Evolutionary conservation across 2,113 vertebrate species (phyloP), one percentile per base, ranked within the genome.

Genomic region (Lipophrys pholis): DNA sequence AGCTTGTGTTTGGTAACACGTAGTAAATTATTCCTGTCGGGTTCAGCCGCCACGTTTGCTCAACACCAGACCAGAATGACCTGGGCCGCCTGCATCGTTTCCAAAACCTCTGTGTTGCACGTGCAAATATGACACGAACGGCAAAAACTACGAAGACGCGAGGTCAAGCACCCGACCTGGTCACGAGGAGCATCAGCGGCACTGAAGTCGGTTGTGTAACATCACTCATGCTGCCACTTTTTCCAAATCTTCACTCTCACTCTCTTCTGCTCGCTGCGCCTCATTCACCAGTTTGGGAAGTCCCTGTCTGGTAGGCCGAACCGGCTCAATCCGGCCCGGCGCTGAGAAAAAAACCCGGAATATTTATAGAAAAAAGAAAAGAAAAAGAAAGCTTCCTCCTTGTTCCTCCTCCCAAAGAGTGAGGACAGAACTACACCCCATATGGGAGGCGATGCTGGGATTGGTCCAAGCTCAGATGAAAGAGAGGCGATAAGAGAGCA

Each of bases 301-400:
- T 91, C 89, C 90, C 89, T 80, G 68, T 66, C 73, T 51, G 70
- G 74, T 74, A 85, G 65, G 40, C 76, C 85, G 76, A 88, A 81
- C 89, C 80, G 76, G 84, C 83, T 87, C 68, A 78, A 89, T 90
- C 89, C 83, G 80, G 87, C 73, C 82, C 36, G 10, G 78, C 40
- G 48, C 6, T 11, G 71, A 86, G 82, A 78, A 86, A 87, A 80
- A 30, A 30, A 30, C 21, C 54, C 40, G 21, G 80, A 87, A 91
- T 92, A 92, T 91, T 93, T 90, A 92, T 92, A 92, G 89, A 78
- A 88, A 79, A 81, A 1, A 30, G 21, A 4, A 4, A 30, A 30
- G 21, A 30, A 30, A 30, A 30, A 30, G 21, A 30, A 30, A 30
- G 48, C 73, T 69, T 76, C 85, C 78, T 87, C 78, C 83, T 67